A percentile compares a stretch with the other conserved stretches of the same genome.
Evolutionary conservation across 2,888 invertebrate species (phyloP).

Genomic region (Yponomeuta malinellus): DNA sequence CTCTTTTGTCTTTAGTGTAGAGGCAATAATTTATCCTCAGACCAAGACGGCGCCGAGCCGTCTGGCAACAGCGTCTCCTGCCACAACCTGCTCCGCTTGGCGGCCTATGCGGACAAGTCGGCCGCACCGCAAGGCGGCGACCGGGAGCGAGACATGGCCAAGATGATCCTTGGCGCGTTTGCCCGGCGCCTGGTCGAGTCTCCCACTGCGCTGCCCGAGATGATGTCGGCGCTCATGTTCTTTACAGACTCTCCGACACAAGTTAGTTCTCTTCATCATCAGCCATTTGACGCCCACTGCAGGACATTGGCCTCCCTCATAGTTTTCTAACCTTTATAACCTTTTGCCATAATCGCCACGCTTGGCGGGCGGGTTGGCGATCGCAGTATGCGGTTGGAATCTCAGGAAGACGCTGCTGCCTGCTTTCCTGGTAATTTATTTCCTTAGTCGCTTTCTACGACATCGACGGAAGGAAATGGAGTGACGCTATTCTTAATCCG

Average conservation of each 20-base stretch:
- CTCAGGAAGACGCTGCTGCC: no score
- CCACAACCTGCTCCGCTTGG: slow-evolving; percentile 85
- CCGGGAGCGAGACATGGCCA: slow-evolving; percentile 71
- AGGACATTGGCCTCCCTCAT: no score
- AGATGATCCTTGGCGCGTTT: slow-evolving; percentile 76
- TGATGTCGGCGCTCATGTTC: slow-evolving; percentile 83
- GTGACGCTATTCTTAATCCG: no score
- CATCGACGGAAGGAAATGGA: no score
- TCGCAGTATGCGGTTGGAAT: no score
- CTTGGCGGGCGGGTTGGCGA: no score
- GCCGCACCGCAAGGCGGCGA: slow-evolving; percentile 52
- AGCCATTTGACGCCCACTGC: no score
- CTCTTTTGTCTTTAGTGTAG: no score
- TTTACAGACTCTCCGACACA: slow-evolving; percentile 83
- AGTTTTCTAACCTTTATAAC: no score
- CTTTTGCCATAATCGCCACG: no score
- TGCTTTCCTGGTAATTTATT: no score
- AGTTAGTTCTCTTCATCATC: slow-evolving; percentile 54
- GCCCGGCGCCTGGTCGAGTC: slow-evolving; percentile 76
- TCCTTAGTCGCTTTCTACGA: no score
- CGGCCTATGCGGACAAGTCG: slow-evolving; percentile 79
- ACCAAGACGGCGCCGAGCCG: slow-evolving; percentile 96
- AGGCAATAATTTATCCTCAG: slow-evolving; percentile 56
- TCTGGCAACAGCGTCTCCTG: slow-evolving; percentile 93
- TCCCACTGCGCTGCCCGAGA: slow-evolving; percentile 84